These are phyloP conservation scores for Leptinotarsa tumamoca DNA, from an alignment of 2,888 invertebrate genomes.

Conservation along the genomic window DNA sequence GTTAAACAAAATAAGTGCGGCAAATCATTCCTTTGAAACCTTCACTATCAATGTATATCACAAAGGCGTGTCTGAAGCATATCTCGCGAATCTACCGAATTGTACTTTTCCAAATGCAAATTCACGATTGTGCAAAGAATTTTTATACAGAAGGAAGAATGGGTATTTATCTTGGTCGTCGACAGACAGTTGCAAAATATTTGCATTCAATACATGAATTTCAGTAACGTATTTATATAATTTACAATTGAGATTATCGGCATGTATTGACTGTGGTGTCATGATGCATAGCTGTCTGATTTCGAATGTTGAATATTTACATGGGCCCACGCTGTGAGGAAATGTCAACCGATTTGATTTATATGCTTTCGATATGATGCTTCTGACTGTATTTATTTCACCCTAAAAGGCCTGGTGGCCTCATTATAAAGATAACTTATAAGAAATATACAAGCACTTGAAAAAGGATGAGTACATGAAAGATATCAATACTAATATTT, in stretches of 20 bases:
- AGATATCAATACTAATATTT: too few relatives aligned
- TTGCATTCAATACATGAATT: slow-evolving; percentile 42
- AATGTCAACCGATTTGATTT: slow-evolving; percentile 12
- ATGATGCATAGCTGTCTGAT: slow-evolving; percentile 14
- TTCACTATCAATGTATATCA: neutral
- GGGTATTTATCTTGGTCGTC: slow-evolving; percentile 37
- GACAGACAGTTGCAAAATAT: slow-evolving; percentile 43
- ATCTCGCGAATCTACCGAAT: slow-evolving; percentile 5
- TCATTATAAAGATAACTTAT: too few relatives aligned
- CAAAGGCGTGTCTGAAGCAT: neutral
- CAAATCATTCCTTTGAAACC: too few relatives aligned
- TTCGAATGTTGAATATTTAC: slow-evolving; percentile 19
- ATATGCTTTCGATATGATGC: neutral
- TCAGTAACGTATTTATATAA: slow-evolving; percentile 37
- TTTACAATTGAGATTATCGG: slow-evolving; percentile 40
- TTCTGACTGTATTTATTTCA: too few relatives aligned
- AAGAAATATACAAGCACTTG: too few relatives aligned
- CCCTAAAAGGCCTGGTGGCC: too few relatives aligned
- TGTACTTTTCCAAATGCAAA: slow-evolving; percentile 5
- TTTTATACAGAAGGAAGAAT: slow-evolving; percentile 39
- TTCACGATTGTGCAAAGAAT: slow-evolving; percentile 19
- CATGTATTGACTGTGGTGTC: slow-evolving; percentile 20
- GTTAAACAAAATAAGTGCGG: too few relatives aligned
- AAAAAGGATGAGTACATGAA: too few relatives aligned
- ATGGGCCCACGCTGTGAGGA: slow-evolving; percentile 15